phyloP scores from a whole-genome alignment of 2,113 vertebrate genomes.

The Fulmarus glacialis region DNA sequence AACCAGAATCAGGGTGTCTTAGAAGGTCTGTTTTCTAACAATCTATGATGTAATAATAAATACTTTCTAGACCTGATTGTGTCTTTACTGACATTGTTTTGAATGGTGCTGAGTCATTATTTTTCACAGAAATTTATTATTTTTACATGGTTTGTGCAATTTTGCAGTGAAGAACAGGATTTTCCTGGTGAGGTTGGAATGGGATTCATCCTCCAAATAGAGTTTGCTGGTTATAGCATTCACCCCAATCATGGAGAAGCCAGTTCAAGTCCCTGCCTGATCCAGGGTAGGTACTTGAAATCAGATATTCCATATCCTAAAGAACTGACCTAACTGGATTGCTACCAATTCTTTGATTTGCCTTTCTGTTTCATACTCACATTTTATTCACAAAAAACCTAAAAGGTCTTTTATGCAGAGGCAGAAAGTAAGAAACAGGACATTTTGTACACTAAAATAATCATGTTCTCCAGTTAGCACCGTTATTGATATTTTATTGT shows the following conservation, averaged over 20 bases:
- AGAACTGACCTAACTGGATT: background rate
- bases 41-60: background rate
- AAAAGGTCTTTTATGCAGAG: background rate
- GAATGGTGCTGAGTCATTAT: background rate
- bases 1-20: background rate
- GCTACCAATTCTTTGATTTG: background rate
- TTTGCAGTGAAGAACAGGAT: background rate
- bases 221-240: background rate
- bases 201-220: background rate
- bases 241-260: background rate
- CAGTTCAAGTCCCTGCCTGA: background rate
- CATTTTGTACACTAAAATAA: background rate
- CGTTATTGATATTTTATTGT: background rate
- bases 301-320: background rate
- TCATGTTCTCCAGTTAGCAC: background rate
- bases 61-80: background rate
- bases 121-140: background rate
- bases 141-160: background rate
- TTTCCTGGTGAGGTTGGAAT: background rate
- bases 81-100: background rate
- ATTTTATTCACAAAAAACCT: background rate
- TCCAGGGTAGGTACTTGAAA: background rate
- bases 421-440: background rate
- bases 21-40: background rate
- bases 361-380: background rate